Evolutionary conservation across 2,888 invertebrate genomes (phyloP), one percentile per base, ranked within the genome.

Genomic region (Gastrophysa polygoni): DNA sequence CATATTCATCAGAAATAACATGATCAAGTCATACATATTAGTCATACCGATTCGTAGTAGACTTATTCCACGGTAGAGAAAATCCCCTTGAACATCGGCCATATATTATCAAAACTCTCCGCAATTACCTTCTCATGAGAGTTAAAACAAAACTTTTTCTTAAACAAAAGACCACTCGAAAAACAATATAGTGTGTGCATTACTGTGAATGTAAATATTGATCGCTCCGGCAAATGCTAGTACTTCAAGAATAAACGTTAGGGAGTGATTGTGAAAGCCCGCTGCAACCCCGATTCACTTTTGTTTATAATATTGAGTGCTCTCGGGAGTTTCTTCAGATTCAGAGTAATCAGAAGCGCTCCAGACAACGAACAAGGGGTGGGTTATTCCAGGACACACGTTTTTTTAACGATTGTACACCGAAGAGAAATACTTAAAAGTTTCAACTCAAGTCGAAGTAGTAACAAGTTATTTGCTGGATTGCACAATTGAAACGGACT

Each of bases 121-220:
- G n/a, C 46, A 49, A 56, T 34, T 16, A 49, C 52, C 63, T 43
- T 52, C 49, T 57, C 50, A 57, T 56, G 32, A 7, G 21, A 51
- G 21, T 21, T 48, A 57, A 61, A 63, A 68, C 64, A 64, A 68
- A 58, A 62, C 61, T 62, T 55, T 61, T 29, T 14, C 49, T 66
- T 59, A 65, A 64, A 73, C 72, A 74, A 74, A 70, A 66, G 52
- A 21, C 51, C 64, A 56, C 58, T 68, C 50, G 46, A 58, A 57
- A 58, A 61, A 63, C 62, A 66, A 68, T 66, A 62, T 60, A 61
- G 59, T 63, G 66, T 61, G 64, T 66, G 61, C 57, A 63, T 66
- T 64, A 63, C 43, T 72, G 48, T 49, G 10, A 71, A 71, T 68
- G 75, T 73, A 78, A 78, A 78, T 78, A 78, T 78, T 78, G 76